Base-by-base conservation (phyloP, 2,888 invertebrate genomes). In the Ochropleura plecta region DNA sequence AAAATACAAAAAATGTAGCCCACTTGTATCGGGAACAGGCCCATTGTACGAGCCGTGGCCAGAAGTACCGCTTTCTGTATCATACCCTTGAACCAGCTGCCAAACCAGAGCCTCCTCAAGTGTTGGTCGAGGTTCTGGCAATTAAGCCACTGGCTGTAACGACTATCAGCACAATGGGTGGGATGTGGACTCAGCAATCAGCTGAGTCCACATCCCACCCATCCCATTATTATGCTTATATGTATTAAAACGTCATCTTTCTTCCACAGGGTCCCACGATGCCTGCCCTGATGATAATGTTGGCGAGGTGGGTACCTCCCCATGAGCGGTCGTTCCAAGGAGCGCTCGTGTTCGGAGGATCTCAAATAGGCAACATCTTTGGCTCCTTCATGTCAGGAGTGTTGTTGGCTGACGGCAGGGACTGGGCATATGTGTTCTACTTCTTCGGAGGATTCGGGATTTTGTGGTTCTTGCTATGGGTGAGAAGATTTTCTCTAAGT, bases 261-360 rank as follows among this genome's bases (percentile, higher is more conserved):
- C 68, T 92, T 92, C 14, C 0, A 74, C 90, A 97, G 97, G 98
- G 98, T 68, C 98, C 98, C 0, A 98, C 98, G 0, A 98, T 98
- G 95, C 97, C 97, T 69, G 97, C 97, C 0, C 96, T 98, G 89
- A 97, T 97, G 93, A 97, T 97, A 64, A 95, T 97, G 91, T 91
- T 97, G 82, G 97, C 97, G 0, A 93, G 97, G 84, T 97, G 97
- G 97, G 97, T 97, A 0, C 97, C 97, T 0, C 97, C 97, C 0
- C 93, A 95, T 57, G 97, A 97, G 84, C 92, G 97, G 65, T 97
- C 97, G 0, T 94, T 96, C 86, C 94, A 97, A 91, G 97, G 97
- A 5, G 97, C 97, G 0, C 90, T 97, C 3, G 97, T 97, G 2
- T 97, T 97, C 82, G 97, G 97, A 44, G 97, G 97, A 9, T 96